Evolutionary conservation across 2,113 vertebrate species (phyloP).

Genomic region (Columba janthina): DNA sequence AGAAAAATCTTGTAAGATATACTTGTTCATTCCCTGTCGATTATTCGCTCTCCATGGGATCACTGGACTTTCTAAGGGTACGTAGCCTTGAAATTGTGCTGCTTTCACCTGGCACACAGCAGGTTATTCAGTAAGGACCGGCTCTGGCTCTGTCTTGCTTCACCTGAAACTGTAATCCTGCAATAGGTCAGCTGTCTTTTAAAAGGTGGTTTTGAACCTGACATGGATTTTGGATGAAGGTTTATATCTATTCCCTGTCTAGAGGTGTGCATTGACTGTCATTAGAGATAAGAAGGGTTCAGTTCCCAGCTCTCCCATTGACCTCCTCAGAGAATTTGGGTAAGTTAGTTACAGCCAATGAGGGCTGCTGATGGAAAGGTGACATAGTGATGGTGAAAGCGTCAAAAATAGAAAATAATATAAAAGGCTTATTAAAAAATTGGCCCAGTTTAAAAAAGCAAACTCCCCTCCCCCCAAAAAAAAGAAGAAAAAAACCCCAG

Average conservation of each 20-base stretch:
- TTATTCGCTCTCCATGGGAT: neutral
- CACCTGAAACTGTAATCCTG: constrained; percentile 31
- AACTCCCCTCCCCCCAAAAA: neutral
- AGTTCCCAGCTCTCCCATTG: neutral
- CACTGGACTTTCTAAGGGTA: neutral
- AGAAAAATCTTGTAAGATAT: neutral
- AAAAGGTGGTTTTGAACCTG: constrained; percentile 43
- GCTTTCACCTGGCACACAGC: constrained; percentile 52
- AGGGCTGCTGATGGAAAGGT: neutral
- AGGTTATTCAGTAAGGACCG: constrained; percentile 45
- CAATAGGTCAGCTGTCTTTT: constrained; percentile 39
- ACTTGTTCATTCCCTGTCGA: neutral
- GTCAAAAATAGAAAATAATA: neutral
- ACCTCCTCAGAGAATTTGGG: neutral
- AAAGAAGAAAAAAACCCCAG: too few relatives aligned
- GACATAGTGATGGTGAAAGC: neutral
- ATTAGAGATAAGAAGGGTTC: neutral
- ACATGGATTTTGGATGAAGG: constrained; percentile 41
- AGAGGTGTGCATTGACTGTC: neutral
- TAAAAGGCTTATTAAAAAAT: neutral
- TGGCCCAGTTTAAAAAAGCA: neutral
- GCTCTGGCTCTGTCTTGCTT: constrained; percentile 21
- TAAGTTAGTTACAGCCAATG: neutral
- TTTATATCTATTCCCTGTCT: constrained; percentile 13
- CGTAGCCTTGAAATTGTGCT: constrained; percentile 21